Base-by-base conservation (phyloP, 2,888 invertebrate species). In the Aspidapion aeneum region DNA sequence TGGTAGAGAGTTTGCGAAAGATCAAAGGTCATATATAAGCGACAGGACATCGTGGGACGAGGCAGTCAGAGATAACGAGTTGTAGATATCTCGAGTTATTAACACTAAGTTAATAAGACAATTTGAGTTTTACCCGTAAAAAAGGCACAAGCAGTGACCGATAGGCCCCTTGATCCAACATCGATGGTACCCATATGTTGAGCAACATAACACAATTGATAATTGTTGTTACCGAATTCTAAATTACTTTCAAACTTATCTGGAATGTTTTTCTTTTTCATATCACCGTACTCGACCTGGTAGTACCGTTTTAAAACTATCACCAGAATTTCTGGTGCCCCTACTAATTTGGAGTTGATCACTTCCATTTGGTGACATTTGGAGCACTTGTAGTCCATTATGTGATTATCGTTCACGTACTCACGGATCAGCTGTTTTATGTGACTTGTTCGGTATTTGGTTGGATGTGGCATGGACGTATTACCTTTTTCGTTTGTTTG, bases 141-240 rank as follows among this genome's bases (percentile, higher is more conserved):
- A 60, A 67, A 67, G 60, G 67, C 67, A 66, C 67, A 67, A 18
- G 52, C 67, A 17, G 66, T 62, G 61, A 61, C 65, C 64, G 62
- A 19, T 67, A 62, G 5, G 60, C 60, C 16, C 35, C 20, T 12
- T 16, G 55, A 96, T 0, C 96, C 96, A 5, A 90, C 89, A 72
- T 93, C 90, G 89, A 96, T 90, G 0, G 91, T 90, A 12, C 97
- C 96, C 73, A 90, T 91, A 78, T 97, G 96, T 78, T 96, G 94
- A 58, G 94, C 94, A 64, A 96, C 90, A 0, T 90, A 94, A 75
- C 93, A 94, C 59, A 96, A 78, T 71, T 89, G 86, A 77, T 93
- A 96, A 19, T 79, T 79, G 63, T 82, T 83, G 57, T 83, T 82
- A n/a, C 78, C 77, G 63, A 81, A 78, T 60, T 74, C 67, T 50